These are phyloP conservation scores for Apogon talboti DNA, from an alignment of 2,797 vertebrate genomes.

Conservation along the genomic window DNA sequence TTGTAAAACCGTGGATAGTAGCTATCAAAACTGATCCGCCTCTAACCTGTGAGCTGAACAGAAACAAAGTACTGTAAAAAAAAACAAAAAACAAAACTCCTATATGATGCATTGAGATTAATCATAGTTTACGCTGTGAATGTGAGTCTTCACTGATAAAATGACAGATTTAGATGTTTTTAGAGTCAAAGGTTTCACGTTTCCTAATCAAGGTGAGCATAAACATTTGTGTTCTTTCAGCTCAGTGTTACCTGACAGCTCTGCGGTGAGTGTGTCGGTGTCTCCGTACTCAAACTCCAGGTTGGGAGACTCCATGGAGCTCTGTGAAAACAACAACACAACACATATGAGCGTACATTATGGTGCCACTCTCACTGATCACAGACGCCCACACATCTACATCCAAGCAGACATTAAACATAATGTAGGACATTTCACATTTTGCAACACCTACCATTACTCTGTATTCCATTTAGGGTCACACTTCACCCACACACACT, in stretches of 20 bases:
- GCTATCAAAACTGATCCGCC: no score
- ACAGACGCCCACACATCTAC: slow-evolving; percentile 44
- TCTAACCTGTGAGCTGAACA: no score
- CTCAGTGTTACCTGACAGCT: slow-evolving; percentile 88
- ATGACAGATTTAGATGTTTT: no score
- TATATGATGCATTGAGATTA: no score
- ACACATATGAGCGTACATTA: slow-evolving; percentile 16
- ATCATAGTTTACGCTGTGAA: no score
- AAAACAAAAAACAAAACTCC: no score
- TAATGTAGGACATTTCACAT: slow-evolving; percentile 23
- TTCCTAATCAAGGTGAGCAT: no score
- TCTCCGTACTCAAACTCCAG: slow-evolving; percentile 95
- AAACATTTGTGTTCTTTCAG: background rate
- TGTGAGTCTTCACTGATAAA: no score
- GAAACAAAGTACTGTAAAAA: no score
- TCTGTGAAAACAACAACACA: slow-evolving; percentile 76
- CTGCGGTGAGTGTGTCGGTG: slow-evolving; percentile 84
- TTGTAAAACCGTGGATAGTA: no score
- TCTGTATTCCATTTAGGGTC: slow-evolving; percentile 7
- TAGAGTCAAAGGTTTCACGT: no score
- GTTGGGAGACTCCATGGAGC: slow-evolving; percentile 93
- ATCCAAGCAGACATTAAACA: slow-evolving; percentile 41
- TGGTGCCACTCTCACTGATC: slow-evolving; percentile 1
- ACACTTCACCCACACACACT: slow-evolving; percentile 25
- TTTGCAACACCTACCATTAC: slow-evolving; percentile 36